Evolutionary conservation across 2,113 vertebrate species (phyloP), one percentile per base, ranked within the genome.

Genomic region (Fulica atra): DNA sequence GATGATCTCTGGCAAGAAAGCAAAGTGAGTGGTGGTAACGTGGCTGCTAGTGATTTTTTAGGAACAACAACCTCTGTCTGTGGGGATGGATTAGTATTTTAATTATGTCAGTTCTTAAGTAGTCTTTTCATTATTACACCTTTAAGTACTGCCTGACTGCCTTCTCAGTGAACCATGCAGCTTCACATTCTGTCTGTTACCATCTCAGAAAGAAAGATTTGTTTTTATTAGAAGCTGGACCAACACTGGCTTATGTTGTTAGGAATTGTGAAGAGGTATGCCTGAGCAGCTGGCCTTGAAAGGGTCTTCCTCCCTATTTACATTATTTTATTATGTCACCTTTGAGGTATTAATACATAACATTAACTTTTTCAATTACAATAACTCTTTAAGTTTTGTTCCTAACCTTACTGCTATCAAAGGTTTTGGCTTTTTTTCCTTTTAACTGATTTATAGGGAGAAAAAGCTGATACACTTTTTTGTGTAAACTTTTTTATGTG

Each of bases 381-480:
- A 31, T 10, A 16, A 74, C 7, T 8, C 0, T 0, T 0, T 6
- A 64, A 20, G 5, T 70, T 79, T 68, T 71, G n/a, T 78, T 78
- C 20, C 53, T 82, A 53, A 40, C 16, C 9, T 44, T 79, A 12
- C 5, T 61, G 59, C 29, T 63, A 16, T 77, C 16, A 31, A 5
- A 10, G 13, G 3, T 24, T 54, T 71, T 33, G 13, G 24, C 19
- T 24, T 35, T 69, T 57, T 57, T 57, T 9, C 19, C 17, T 42
- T 48, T n/a, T 46, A 31, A 64, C 9, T 64, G 8, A 31, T 36
- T 53, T 64, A 8, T 1, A 76, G 36, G 6, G 31, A 28, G 9
- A 56, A 56, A 79, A 50, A 40, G 28, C 21, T 78, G 28, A 18
- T 3, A 0, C 31, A 15, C 29, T 77, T 87, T 73, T 74, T n/a